Conservation (phyloP, 2,113 vertebrate genomes). For the Probosciger aterrimus region DNA sequence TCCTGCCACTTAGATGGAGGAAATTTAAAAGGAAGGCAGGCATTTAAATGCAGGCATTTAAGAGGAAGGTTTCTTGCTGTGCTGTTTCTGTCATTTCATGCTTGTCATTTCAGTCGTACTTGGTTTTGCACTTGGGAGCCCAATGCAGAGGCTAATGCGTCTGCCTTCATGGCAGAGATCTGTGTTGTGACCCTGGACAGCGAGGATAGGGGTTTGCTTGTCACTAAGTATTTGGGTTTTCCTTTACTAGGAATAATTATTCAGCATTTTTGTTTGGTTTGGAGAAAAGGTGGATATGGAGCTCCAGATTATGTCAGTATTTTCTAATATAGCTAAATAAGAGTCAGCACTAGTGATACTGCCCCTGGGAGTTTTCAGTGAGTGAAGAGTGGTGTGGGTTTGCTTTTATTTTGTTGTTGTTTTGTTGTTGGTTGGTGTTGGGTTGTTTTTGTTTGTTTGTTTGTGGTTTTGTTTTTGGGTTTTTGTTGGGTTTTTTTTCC, state of each 20-base stretch:
- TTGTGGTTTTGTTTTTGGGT: background rate
- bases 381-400: background rate
- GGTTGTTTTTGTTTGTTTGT: no score
- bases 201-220: background rate
- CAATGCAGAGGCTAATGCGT: accelerated
- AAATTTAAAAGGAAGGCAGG: no score
- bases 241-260: background rate
- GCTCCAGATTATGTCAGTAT: accelerated
- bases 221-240: background rate
- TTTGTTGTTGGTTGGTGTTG: no score
- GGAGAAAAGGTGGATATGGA: background rate
- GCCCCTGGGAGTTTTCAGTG: background rate
- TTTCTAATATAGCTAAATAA: background rate
- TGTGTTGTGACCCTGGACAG: background rate
- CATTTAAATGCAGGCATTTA: background rate
- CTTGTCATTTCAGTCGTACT: background rate
- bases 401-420: background rate
- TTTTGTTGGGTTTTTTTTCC: background rate
- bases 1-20: background rate
- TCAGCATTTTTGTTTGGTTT: background rate
- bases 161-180: background rate
- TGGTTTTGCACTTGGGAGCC: background rate
- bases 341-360: background rate
- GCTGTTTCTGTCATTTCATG: background rate
- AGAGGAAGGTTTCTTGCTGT: background rate